Evolutionary conservation across 2,888 invertebrate species (phyloP).

Genomic region (Phlogophora meticulosa): DNA sequence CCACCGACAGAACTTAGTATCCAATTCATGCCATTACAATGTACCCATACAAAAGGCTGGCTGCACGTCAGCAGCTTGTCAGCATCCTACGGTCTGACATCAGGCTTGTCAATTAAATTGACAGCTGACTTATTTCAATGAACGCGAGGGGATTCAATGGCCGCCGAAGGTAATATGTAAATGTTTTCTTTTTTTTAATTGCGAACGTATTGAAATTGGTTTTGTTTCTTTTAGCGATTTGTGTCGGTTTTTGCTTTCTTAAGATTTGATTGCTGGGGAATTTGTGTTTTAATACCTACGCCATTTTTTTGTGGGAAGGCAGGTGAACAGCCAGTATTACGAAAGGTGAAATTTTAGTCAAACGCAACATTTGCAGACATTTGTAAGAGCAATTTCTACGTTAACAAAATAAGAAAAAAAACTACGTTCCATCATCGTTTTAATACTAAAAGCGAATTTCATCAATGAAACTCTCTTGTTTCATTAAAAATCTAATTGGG

Average conservation of each 20-base stretch:
- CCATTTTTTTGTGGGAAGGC: too few relatives aligned
- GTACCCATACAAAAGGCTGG: conserved; percentile 42
- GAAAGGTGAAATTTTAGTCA: too few relatives aligned
- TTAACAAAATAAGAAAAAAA: too few relatives aligned
- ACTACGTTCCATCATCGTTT: too few relatives aligned
- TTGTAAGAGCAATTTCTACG: too few relatives aligned
- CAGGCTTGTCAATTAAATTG: conserved; percentile 80
- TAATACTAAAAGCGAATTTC: too few relatives aligned
- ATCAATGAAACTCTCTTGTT: too few relatives aligned
- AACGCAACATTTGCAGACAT: too few relatives aligned
- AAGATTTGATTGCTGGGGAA: background rate
- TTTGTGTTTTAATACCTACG: background rate
- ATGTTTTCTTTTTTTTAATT: conserved; percentile 63
- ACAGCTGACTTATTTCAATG: conserved; percentile 72
- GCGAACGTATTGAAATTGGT: conserved; percentile 52
- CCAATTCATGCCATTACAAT: conserved; percentile 40
- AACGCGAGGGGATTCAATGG: conserved; percentile 73
- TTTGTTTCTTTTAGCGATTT: conserved; percentile 10
- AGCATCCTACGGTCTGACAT: conserved; percentile 40
- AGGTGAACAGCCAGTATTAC: too few relatives aligned
- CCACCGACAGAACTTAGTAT: conserved; percentile 7
- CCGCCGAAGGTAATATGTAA: conserved; percentile 56
- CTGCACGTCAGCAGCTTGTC: conserved; percentile 53
- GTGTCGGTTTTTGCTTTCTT: background rate
- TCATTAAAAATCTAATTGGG: too few relatives aligned